Evolutionary conservation across 2,797 vertebrate species (phyloP).

Genomic region (Malacoctenus gilli): DNA sequence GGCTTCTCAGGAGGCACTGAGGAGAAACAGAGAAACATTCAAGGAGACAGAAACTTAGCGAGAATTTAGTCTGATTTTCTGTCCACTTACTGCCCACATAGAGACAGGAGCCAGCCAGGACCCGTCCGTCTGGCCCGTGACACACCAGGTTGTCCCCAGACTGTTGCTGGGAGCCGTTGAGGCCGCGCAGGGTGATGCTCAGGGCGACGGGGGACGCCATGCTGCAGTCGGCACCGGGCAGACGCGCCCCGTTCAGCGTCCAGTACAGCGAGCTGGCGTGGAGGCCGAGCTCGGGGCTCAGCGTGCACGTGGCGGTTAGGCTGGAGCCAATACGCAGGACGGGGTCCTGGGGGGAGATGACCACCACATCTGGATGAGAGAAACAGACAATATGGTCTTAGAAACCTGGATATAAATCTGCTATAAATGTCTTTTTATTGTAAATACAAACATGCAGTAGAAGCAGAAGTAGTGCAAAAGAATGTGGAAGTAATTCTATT

Average conservation of each 20-base stretch:
- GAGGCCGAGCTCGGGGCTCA: constrained; percentile 77
- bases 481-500: too few species aligned
- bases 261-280: constrained; percentile 86
- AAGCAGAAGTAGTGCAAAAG: too few species aligned
- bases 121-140: constrained; percentile 85
- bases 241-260: constrained; percentile 89
- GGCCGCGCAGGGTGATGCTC: constrained; percentile 82
- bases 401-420: too few species aligned
- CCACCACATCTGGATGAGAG: constrained; percentile 81
- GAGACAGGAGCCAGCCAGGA: constrained; percentile 93
- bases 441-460: too few species aligned
- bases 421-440: too few species aligned
- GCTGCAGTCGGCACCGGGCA: constrained; percentile 81
- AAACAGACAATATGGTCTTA: too few species aligned
- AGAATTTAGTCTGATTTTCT: too few species aligned
- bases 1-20: constrained; percentile 92
- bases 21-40: not conserved
- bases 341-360: constrained; percentile 91
- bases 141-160: constrained; percentile 96
- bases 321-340: constrained; percentile 88
- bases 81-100: constrained; percentile 90
- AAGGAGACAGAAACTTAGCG: too few species aligned
- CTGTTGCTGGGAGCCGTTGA: constrained; percentile 92
- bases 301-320: constrained; percentile 87
- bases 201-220: constrained; percentile 78